Evolutionary conservation across 64 coral and sea anemone genomes (phyloP).

Genomic region (Porites australiensis): DNA sequence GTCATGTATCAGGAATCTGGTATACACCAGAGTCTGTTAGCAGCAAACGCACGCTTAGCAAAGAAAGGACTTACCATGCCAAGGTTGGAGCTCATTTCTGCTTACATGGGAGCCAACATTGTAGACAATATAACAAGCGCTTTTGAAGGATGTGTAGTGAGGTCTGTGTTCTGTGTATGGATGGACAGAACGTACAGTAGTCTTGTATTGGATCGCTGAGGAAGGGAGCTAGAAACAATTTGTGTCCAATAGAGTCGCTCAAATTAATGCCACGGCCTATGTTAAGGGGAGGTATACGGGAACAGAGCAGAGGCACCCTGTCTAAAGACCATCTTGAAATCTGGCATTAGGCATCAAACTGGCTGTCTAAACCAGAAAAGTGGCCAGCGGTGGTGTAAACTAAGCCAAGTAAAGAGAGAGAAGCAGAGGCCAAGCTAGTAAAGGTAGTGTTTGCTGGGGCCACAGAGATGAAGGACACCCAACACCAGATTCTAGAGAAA

Average conservation of each 20-base stretch:
- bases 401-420: slow-evolving; percentile 12
- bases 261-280: slow-evolving; percentile 36
- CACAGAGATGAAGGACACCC: slow-evolving; percentile 15
- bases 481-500: slow-evolving; percentile 35
- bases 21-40: slow-evolving; percentile 8
- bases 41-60: slow-evolving; percentile 40
- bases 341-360: not conserved
- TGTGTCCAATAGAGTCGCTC: slow-evolving; percentile 58
- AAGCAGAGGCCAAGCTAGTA: slow-evolving; percentile 25
- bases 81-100: too few species aligned
- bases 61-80: slow-evolving; percentile 42
- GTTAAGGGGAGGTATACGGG: slow-evolving; percentile 58
- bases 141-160: slow-evolving; percentile 14
- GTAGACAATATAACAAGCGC: slow-evolving; percentile 47
- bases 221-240: slow-evolving; percentile 68
- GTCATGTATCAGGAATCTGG: slow-evolving; percentile 27
- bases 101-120: slow-evolving; percentile 1
- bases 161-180: not conserved
- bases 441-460: slow-evolving; percentile 14
- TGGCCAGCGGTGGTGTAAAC: not conserved
- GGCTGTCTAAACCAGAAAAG: too few species aligned
- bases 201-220: slow-evolving; percentile 44
- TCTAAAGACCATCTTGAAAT: not conserved
- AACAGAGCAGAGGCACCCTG: slow-evolving; percentile 30
- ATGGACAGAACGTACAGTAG: slow-evolving; percentile 70